phyloP scores from a whole-genome alignment of 2,888 invertebrate genomes.

The Entomobrya multifasciata region DNA sequence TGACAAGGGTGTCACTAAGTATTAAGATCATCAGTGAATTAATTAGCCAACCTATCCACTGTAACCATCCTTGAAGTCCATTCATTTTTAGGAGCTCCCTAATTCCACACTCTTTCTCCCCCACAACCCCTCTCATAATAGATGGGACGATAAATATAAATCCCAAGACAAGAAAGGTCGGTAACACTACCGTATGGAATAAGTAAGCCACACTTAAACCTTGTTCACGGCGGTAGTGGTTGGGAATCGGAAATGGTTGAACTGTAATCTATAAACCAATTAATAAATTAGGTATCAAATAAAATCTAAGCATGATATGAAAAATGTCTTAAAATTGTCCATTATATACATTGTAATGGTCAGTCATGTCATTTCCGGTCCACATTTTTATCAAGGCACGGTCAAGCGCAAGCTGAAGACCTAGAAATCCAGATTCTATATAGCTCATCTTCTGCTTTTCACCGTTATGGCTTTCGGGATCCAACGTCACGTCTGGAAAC shows the following conservation, averaged over 20 bases:
- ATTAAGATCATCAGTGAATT: conserved; percentile 81
- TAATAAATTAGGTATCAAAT: too few relatives aligned
- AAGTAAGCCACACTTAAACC: conserved; percentile 36
- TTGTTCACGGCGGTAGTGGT: too few relatives aligned
- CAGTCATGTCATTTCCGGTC: conserved; percentile 56
- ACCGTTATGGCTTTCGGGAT: not conserved
- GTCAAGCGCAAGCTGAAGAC: conserved; percentile 78
- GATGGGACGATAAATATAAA: conserved; percentile 83
- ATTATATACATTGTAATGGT: too few relatives aligned
- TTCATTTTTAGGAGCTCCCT: conserved; percentile 85
- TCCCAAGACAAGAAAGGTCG: conserved; percentile 82
- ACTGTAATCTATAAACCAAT: conserved; percentile 81
- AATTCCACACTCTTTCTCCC: conserved; percentile 85
- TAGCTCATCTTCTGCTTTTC: conserved; percentile 70
- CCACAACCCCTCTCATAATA: conserved; percentile 84
- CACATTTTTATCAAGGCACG: conserved; percentile 72
- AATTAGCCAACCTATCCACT: conserved; percentile 83
- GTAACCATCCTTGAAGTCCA: conserved; percentile 83
- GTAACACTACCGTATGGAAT: conserved; percentile 80
- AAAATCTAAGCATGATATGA: too few relatives aligned
- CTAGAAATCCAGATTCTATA: conserved; percentile 74
- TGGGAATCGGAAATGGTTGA: conserved; percentile 81
- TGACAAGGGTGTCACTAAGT: conserved; percentile 80
- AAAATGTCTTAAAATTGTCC: too few relatives aligned
- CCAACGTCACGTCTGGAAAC: not conserved